Base-by-base conservation (phyloP, 2,888 invertebrate species). In the Monopis laevigella region DNA sequence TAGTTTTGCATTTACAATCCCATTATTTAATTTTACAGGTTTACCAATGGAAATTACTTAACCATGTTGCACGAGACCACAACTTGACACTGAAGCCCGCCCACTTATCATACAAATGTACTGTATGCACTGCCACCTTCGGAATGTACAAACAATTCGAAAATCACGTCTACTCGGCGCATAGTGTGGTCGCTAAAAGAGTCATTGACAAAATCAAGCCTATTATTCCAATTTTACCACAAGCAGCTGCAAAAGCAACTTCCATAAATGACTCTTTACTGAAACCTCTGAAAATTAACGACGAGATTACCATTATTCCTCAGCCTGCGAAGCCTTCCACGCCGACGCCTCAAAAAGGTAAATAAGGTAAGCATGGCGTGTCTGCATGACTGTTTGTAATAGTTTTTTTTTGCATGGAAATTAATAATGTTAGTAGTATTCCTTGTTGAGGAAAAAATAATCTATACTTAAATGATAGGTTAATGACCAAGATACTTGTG, bases 91-190 rank as follows among this genome's bases (percentile, higher is more conserved):
- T 96, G 50, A 95, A 96, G 62, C 95, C 96, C 14, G 96, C 95
- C 26, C 94, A 96, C 67, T 82, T 96, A 43, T 94, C 95, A 19
- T 96, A 96, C 83, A 96, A 96, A 71, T 96, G 96, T 72, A 96
- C 95, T 8, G 95, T 96, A 18, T 96, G 96, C 68, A 93, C 94
- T 27, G 95, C 95, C 16, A 95, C 95, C 2, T 96, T 96, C 61
- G 93, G 93, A 55, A 93, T 95, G 92, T 96, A 96, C 83, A 93
- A 93, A 73, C 90, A 93, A 59, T 96, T 96, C 56, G 95, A 96
- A 65, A 94, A 90, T 65, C 96, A 96, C 65, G 95, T 96, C 4
- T 96, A 95, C 61, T 93, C 93, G 27, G 94, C 93, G 13, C 96
- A 96, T 59, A 93, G 93, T 62, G 92, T 93, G 13, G 93, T 93